Base-by-base conservation (phyloP, 92 coral and sea anemone species). In the Epizoanthus illoricatus region DNA sequence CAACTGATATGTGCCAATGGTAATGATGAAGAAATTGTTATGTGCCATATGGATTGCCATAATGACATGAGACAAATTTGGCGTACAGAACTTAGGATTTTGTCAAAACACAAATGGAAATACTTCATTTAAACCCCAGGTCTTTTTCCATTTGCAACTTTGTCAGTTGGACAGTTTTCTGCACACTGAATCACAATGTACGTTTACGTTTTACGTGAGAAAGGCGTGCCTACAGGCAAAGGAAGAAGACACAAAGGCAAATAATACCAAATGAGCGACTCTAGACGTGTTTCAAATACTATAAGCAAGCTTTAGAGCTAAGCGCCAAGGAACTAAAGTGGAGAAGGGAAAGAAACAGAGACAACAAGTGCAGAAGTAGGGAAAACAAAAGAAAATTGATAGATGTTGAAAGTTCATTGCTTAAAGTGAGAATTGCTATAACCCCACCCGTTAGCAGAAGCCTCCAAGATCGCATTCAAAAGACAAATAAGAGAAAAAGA, bases 341-440 rank as follows among this genome's bases (percentile, higher is more conserved):
- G 43, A 84, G 87, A 74, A 84, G 87, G 69, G 82, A 73, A 64
- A 73, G 73, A 15, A 76, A 67, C 79, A 76, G 68, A 69, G 84
- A 78, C 62, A 85, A 41, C 61, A 66, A 55, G 28, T 59, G 84
- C 13, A 76, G 80, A 59, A 76, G 88, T 85, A 85, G 88, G 55
- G 84, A 78, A 70, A 85, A 57, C 36, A 76, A 76, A 85, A 76
- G 76, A 41, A 64, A 76, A 65, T 12, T 72, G 72, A 15, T 41
- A 58, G 65, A 73, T 55, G 79, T 63, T 12, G 79, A 73, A 55
- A 21, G 79, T 73, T 73, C 43, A 21, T 21, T 40, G 65, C 79
- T 17, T 73, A 73, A 73, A 73, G 20, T 54, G 15, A 73, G 41
- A 57, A 73, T 55, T 55, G 65, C 79, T 54, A 17, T 52, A 21